Evolutionary conservation across 2,888 invertebrate species (phyloP).

Genomic region (Spisula solida): DNA sequence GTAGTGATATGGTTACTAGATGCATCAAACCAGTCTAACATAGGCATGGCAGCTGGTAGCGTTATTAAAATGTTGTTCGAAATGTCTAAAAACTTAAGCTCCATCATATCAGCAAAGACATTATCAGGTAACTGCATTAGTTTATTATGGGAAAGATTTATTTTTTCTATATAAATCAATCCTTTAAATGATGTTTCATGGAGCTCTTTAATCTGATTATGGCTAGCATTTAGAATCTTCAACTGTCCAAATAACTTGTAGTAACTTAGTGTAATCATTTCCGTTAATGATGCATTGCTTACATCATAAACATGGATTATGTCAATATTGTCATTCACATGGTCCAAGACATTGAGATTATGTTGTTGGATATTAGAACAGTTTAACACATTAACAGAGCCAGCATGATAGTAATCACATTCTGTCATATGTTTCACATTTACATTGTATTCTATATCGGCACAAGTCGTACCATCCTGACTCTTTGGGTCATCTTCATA

Average conservation of each 20-base stretch:
- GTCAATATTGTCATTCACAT: not conserved
- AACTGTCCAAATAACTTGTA: not conserved
- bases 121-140: slow-evolving; percentile 57
- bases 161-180: slow-evolving; percentile 49
- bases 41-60: slow-evolving; percentile 65
- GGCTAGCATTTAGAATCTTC: slow-evolving; percentile 58
- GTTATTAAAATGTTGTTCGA: slow-evolving; percentile 62
- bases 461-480: not conserved
- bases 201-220: slow-evolving; percentile 59
- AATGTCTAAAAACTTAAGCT: slow-evolving; percentile 68
- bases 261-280: not conserved
- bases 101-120: slow-evolving; percentile 43
- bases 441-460: too few relatives aligned
- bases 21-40: slow-evolving; percentile 73
- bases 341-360: not conserved
- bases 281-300: slow-evolving; percentile 8
- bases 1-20: slow-evolving; percentile 67
- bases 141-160: slow-evolving; percentile 70
- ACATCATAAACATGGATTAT: not conserved
- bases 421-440: not conserved
- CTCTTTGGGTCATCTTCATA: not conserved
- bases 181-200: slow-evolving; percentile 40
- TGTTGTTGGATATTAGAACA: not conserved
- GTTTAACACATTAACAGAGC: not conserved
- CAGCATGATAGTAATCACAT: not conserved